Percentiles rank a stretch among this genome's conserved stretches.
These are phyloP conservation scores for Sminthopsis crassicaudata DNA, from an alignment of 2,113 vertebrate species.

Conservation along the genomic window DNA sequence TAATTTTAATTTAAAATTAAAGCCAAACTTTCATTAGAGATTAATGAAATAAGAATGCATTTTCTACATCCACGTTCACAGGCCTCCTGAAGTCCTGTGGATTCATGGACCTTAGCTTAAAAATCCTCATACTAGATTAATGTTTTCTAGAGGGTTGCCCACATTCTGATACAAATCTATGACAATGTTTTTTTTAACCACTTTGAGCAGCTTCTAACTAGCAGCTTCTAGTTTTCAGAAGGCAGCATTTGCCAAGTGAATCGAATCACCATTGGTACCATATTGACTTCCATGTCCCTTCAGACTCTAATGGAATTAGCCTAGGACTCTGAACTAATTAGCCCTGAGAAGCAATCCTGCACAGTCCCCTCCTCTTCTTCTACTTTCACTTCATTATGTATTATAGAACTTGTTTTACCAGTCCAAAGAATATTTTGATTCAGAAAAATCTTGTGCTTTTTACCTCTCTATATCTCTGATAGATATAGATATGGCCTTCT, in stretches of 20 bases:
- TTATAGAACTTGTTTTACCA: neutral
- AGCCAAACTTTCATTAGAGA: neutral
- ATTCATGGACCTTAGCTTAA: neutral
- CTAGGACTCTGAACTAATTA: neutral
- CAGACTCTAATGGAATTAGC: neutral
- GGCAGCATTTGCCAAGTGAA: no score
- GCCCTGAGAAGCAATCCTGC: neutral
- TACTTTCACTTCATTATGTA: neutral
- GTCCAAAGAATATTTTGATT: neutral
- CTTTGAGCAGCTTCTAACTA: neutral
- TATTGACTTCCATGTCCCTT: neutral
- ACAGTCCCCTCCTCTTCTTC: no score
- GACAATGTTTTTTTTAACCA: neutral
- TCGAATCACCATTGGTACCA: no score
- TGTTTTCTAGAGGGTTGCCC: neutral
- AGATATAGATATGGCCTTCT: neutral
- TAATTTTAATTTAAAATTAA: neutral
- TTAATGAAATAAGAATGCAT: neutral
- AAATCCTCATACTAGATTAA: neutral
- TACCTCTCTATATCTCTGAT: neutral
- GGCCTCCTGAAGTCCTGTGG: neutral
- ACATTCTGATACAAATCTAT: neutral
- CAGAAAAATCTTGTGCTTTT: neutral
- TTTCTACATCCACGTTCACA: neutral
- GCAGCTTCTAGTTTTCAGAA: no score